A percentile compares a stretch with the other conserved stretches of the same genome.
phyloP scores from a whole-genome alignment of 2,888 invertebrate genomes.

The Chrysolina haemoptera region DNA sequence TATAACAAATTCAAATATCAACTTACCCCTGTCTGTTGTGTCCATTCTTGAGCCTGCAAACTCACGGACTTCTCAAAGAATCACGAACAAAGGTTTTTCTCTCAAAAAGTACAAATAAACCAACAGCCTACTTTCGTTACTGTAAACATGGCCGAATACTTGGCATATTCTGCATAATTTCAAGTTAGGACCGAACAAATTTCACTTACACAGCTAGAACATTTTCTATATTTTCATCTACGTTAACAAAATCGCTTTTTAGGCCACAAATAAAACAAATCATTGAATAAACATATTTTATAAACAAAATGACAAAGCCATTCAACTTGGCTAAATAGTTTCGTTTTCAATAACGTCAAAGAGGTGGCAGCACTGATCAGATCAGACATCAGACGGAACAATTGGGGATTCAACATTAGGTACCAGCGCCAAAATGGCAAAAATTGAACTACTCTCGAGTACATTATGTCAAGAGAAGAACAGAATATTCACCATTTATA shows the following conservation, averaged over 20 bases:
- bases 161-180: slow-evolving; percentile 40
- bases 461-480: too few species aligned
- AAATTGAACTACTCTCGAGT: too few species aligned
- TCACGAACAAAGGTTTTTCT: slow-evolving; percentile 54
- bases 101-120: slow-evolving; percentile 64
- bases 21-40: slow-evolving; percentile 65
- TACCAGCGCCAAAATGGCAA: too few species aligned
- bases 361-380: slow-evolving; percentile 19
- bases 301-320: slow-evolving; percentile 22
- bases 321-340: slow-evolving; percentile 12
- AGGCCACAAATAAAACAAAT: not conserved
- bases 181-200: not conserved
- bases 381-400: too few species aligned
- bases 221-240: slow-evolving; percentile 19
- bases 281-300: slow-evolving; percentile 22
- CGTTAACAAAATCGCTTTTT: slow-evolving; percentile 4
- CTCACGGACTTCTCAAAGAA: slow-evolving; percentile 15
- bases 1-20: slow-evolving; percentile 24
- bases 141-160: slow-evolving; percentile 67
- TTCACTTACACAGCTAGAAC: slow-evolving; percentile 20
- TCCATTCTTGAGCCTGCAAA: slow-evolving; percentile 59
- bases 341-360: not conserved
- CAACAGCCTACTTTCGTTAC: slow-evolving; percentile 67
- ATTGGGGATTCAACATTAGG: too few species aligned
- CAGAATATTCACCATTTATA: too few species aligned